Percentiles rank a stretch among this genome's conserved stretches.
phyloP scores from a whole-genome alignment of 2,888 invertebrate species.

The Ormyrus rosae region DNA sequence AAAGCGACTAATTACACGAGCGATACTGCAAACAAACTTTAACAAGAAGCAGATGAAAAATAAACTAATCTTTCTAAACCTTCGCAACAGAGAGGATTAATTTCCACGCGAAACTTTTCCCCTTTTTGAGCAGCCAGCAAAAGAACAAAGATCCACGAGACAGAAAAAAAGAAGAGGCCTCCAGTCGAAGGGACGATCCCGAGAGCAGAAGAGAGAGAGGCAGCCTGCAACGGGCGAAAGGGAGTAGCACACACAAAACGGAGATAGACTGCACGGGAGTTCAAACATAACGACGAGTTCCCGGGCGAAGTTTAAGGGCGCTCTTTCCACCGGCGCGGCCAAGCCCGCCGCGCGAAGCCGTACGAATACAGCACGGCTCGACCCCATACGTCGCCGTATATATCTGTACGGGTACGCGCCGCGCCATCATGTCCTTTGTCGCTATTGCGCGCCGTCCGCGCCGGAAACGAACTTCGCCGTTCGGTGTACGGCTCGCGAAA shows the following conservation, averaged over 20 bases:
- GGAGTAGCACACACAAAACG: not conserved
- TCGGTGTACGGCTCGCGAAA: slow-evolving; percentile 52
- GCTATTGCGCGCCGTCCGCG: slow-evolving; percentile 35
- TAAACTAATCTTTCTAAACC: no score
- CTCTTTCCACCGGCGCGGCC: slow-evolving; percentile 7
- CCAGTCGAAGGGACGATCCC: not conserved
- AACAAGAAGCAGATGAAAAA: no score
- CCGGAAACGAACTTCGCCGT: slow-evolving; percentile 57
- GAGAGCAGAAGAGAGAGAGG: not conserved
- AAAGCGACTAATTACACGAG: no score
- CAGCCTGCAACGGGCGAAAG: no score
- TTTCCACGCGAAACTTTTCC: not conserved
- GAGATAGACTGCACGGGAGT: slow-evolving; percentile 32
- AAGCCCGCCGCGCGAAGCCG: slow-evolving; percentile 29
- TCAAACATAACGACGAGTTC: slow-evolving; percentile 53
- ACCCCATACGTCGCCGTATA: not conserved
- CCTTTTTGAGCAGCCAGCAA: not conserved
- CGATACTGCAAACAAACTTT: no score
- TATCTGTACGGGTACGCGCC: not conserved
- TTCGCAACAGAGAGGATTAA: not conserved
- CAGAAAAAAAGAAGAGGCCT: slow-evolving; percentile 7
- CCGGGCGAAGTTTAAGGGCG: slow-evolving; percentile 46
- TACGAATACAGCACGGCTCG: slow-evolving; percentile 21
- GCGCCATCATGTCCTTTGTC: slow-evolving; percentile 49
- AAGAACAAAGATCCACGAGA: not conserved